Evolutionary conservation across 2,888 invertebrate species (phyloP).

Genomic region (Eristalis arbustorum): DNA sequence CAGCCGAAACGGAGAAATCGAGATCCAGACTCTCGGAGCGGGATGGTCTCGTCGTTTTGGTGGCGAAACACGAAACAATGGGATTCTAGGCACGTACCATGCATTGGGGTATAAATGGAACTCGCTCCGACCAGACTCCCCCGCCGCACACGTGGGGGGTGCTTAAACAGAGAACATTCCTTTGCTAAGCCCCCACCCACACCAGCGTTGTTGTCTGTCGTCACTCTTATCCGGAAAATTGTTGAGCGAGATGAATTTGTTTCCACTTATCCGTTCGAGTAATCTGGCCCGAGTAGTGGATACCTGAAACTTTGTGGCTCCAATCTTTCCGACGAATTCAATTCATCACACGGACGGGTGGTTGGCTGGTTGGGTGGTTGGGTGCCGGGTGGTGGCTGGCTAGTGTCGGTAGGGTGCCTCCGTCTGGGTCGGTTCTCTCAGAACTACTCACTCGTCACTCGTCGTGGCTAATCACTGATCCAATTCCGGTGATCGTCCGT

Average conservation of each 20-base stretch:
- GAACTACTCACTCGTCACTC: not conserved
- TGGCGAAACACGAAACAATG: constrained; percentile 58
- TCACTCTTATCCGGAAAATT: constrained; percentile 52
- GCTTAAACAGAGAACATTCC: constrained; percentile 51
- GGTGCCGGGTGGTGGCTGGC: no score
- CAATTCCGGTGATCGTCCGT: no score
- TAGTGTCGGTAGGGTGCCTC: no score
- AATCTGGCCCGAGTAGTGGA: constrained; percentile 28
- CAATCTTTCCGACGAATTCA: constrained; percentile 21
- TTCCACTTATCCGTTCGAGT: constrained; percentile 32
- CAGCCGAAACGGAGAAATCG: constrained; percentile 48
- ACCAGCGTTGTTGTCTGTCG: constrained; percentile 3
- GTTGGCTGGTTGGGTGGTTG: no score
- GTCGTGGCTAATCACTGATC: no score
- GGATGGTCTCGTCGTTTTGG: constrained; percentile 59
- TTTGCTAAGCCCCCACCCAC: not conserved
- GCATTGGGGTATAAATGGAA: constrained; percentile 41
- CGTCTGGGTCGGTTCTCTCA: not conserved
- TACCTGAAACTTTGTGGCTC: constrained; percentile 40
- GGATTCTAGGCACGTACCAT: constrained; percentile 67
- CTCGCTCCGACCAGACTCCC: constrained; percentile 59
- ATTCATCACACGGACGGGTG: constrained; percentile 46
- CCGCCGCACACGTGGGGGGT: constrained; percentile 8
- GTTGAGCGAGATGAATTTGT: constrained; percentile 55
- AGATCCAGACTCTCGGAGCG: constrained; percentile 28